Percentiles rank a stretch among this genome's conserved stretches.
These are phyloP conservation scores for Theodoxus fluviatilis DNA, from an alignment of 2,888 invertebrate genomes.

Conservation along the genomic window DNA sequence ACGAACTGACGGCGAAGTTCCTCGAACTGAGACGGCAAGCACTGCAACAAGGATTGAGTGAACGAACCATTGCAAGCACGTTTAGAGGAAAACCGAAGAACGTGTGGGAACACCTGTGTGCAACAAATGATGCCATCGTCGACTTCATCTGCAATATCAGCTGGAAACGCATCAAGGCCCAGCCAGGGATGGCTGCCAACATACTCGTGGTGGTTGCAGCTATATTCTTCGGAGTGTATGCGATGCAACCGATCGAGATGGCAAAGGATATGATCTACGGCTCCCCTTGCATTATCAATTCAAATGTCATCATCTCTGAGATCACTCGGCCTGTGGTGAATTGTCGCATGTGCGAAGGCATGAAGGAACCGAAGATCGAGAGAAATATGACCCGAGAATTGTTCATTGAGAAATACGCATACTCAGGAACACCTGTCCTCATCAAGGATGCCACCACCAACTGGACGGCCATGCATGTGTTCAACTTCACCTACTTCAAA, in stretches of 20 bases:
- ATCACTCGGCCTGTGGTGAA: constrained; percentile 80
- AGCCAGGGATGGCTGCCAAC: constrained; percentile 23
- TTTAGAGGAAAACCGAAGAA: too few relatives aligned
- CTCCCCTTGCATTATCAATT: constrained; percentile 39
- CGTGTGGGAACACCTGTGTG: too few relatives aligned
- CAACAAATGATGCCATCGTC: constrained; percentile 20
- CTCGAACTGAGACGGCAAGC: constrained; percentile 27
- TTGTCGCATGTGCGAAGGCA: constrained; percentile 78
- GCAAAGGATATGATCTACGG: constrained; percentile 24
- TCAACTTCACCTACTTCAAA: constrained; percentile 84
- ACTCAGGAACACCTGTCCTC: constrained; percentile 81
- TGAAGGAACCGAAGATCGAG: constrained; percentile 74
- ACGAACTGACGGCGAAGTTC: constrained; percentile 29
- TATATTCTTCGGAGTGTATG: constrained; percentile 22
- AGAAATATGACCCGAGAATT: constrained; percentile 73
- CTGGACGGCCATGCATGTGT: constrained; percentile 81
- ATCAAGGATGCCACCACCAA: constrained; percentile 81
- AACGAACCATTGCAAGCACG: too few relatives aligned
- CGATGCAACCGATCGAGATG: constrained; percentile 28
- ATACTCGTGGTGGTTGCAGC: constrained; percentile 26
- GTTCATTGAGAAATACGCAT: constrained; percentile 80
- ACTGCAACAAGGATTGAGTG: constrained; percentile 27
- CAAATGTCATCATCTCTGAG: constrained; percentile 42
- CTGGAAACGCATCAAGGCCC: neutral
- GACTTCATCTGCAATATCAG: neutral